Evolutionary conservation across 2,888 invertebrate genomes (phyloP).

Genomic region (Aphidoletes aphidimyza): DNA sequence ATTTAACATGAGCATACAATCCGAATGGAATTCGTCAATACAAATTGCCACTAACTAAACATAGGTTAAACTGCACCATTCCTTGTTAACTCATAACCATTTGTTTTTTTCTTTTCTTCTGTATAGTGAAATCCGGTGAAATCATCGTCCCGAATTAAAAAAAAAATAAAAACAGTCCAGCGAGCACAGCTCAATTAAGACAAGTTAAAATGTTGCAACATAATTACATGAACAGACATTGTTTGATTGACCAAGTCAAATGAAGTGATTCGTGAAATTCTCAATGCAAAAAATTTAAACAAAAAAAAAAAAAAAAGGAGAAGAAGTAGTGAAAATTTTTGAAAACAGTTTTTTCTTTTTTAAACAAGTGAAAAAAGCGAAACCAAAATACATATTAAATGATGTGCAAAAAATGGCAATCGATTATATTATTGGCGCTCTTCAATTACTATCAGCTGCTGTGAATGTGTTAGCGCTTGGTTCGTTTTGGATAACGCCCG

Average conservation of each 20-base stretch:
- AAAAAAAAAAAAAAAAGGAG: neutral
- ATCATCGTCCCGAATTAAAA: slow-evolving; percentile 6
- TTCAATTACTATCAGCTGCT: slow-evolving; percentile 66
- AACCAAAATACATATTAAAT: slow-evolving; percentile 2
- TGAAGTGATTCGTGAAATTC: slow-evolving; percentile 29
- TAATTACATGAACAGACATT: neutral
- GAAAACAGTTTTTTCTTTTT: neutral
- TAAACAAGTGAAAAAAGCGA: neutral
- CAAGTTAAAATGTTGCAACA: slow-evolving; percentile 20
- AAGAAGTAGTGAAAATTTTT: neutral
- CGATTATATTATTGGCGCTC: slow-evolving; percentile 66
- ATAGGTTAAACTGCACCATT: neutral
- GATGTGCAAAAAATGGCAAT: slow-evolving; percentile 62
- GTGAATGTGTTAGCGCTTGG: slow-evolving; percentile 66
- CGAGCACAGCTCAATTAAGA: neutral
- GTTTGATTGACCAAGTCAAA: slow-evolving; percentile 29
- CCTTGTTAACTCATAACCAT: neutral
- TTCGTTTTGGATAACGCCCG: slow-evolving; percentile 67
- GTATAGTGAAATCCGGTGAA: neutral
- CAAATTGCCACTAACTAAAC: neutral
- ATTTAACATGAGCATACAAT: neutral
- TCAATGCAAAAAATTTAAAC: neutral
- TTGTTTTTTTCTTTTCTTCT: neutral
- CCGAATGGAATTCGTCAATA: neutral
- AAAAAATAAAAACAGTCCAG: too few species aligned